phyloP scores from a whole-genome alignment of 2,888 invertebrate species.

The Rhopalosiphum nymphaeae region DNA sequence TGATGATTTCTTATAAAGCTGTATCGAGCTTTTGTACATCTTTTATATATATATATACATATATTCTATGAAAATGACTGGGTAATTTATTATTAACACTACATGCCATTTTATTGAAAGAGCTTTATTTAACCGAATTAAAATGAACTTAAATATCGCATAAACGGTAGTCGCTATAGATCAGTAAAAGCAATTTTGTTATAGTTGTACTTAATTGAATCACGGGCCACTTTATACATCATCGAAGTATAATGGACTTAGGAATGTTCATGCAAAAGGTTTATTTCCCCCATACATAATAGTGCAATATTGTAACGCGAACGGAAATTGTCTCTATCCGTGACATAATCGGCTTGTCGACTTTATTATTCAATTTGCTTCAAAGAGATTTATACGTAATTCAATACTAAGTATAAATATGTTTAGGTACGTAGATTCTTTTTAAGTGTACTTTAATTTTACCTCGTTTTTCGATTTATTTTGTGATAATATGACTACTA shows the following conservation, averaged over 20 bases:
- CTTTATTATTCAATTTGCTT: slow-evolving; percentile 50
- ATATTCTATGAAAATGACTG: not conserved
- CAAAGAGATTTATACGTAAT: slow-evolving; percentile 27
- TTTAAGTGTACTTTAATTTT: not conserved
- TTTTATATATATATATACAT: not conserved
- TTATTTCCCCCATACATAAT: slow-evolving; percentile 20
- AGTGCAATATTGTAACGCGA: not conserved
- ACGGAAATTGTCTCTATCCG: slow-evolving; percentile 48
- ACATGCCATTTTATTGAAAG: not conserved
- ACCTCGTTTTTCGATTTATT: not conserved
- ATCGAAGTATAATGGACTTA: slow-evolving; percentile 35
- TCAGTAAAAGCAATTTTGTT: slow-evolving; percentile 44
- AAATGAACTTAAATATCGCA: not conserved
- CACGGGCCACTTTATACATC: slow-evolving; percentile 42
- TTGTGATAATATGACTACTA: not conserved
- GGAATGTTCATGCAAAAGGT: slow-evolving; percentile 32
- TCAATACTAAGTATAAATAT: not conserved
- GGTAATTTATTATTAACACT: not conserved
- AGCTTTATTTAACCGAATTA: slow-evolving; percentile 33
- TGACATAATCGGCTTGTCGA: slow-evolving; percentile 59
- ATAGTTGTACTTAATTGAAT: slow-evolving; percentile 35
- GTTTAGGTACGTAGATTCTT: not conserved
- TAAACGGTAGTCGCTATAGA: not conserved
- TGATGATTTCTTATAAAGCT: not conserved
- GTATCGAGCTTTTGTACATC: not conserved